A percentile compares a stretch with the other conserved stretches of the same genome.
These are phyloP conservation scores for Grapholita molesta DNA, from an alignment of 1,140 invertebrate species.

Conservation along the genomic window DNA sequence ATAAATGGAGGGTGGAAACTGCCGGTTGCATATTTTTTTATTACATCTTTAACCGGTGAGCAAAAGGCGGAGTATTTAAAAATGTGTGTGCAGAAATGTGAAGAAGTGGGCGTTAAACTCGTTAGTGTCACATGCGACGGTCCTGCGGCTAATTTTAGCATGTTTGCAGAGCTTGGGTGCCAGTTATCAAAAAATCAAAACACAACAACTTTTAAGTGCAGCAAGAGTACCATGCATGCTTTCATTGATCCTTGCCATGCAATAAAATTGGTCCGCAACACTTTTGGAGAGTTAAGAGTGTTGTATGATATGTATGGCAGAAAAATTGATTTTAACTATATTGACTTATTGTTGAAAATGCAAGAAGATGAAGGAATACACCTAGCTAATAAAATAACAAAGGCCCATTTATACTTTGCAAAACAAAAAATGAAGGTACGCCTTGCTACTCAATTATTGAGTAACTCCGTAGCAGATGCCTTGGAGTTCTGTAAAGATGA, in stretches of 20 bases:
- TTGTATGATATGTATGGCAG: not conserved
- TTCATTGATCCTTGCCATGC: not conserved
- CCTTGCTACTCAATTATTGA: constrained; percentile 22
- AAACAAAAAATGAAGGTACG: constrained; percentile 28
- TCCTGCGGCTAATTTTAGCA: constrained; percentile 17
- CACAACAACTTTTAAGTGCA: not conserved
- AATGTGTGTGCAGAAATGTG: constrained; percentile 7
- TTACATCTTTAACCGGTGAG: constrained; percentile 15
- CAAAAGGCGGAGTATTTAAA: constrained; percentile 7
- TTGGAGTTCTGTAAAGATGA: constrained; percentile 19
- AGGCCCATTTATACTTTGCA: constrained; percentile 14
- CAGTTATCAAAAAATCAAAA: not conserved
- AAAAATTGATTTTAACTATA: not conserved
- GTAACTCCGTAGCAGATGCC: constrained; percentile 20
- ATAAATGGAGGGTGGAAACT: constrained; percentile 21
- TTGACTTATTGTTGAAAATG: not conserved
- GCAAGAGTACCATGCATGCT: not conserved
- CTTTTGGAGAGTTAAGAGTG: not conserved
- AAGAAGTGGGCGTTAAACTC: constrained; percentile 17
- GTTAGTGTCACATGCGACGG: constrained; percentile 21
- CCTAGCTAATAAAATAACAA: constrained; percentile 17
- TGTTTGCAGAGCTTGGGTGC: constrained; percentile 14
- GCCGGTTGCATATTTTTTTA: constrained; percentile 24
- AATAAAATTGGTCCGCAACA: not conserved
- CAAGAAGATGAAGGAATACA: constrained; percentile 15